Conservation (phyloP, 2,113 vertebrate species). For the Asarcornis scutulata region DNA sequence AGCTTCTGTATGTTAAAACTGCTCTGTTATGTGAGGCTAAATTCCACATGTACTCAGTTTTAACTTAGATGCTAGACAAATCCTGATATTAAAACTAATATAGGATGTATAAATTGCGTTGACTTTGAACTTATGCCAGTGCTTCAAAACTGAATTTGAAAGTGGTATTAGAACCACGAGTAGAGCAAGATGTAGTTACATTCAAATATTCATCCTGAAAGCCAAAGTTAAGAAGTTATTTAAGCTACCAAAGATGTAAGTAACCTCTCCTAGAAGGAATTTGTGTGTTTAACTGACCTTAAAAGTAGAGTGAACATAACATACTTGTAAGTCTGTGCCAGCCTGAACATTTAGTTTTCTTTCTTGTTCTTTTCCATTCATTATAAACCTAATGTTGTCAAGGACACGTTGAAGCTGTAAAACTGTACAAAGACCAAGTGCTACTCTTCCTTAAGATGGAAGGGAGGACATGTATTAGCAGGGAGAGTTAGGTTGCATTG, state of each 20-base stretch:
- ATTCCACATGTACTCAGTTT: background rate
- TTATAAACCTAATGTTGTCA: background rate
- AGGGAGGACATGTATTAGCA: background rate
- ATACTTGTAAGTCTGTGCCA: rapidly evolving
- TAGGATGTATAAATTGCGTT: background rate
- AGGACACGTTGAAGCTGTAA: background rate
- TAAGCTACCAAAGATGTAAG: background rate
- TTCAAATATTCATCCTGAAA: background rate
- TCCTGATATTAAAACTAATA: background rate
- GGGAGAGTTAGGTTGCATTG: background rate
- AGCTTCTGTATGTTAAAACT: background rate
- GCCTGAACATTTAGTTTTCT: background rate
- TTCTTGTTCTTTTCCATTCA: background rate
- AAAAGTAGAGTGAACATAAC: background rate
- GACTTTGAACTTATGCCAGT: background rate
- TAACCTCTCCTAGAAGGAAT: background rate
- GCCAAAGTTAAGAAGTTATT: background rate
- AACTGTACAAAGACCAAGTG: background rate
- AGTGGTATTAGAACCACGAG: background rate
- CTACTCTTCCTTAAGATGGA: background rate
- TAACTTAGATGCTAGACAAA: background rate
- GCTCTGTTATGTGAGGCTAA: background rate
- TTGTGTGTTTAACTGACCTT: background rate
- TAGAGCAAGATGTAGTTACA: background rate
- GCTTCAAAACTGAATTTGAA: background rate